A percentile compares a stretch with the other conserved stretches of the same genome.
These are phyloP conservation scores for Chloroceryle aenea DNA, from an alignment of 2,113 vertebrate genomes.

Conservation along the genomic window DNA sequence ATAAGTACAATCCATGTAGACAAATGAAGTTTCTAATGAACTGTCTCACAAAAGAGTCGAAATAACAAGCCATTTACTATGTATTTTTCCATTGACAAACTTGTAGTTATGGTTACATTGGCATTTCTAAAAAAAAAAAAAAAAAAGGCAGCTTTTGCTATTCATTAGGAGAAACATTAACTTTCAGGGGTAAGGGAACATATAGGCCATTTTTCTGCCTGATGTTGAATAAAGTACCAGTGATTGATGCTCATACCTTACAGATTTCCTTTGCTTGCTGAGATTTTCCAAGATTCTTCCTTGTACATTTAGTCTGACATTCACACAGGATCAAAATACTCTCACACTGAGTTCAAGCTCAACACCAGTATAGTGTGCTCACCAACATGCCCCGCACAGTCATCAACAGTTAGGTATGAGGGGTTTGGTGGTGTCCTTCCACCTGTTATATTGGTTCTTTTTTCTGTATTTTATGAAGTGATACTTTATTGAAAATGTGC, in stretches of 20 bases:
- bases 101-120: neutral
- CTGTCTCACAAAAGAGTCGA: constrained; percentile 38
- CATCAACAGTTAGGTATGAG: rapidly evolving
- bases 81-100: constrained; percentile 5
- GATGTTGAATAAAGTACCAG: neutral
- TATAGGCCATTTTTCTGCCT: neutral
- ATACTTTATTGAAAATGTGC: neutral
- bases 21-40: constrained; percentile 67
- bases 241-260: neutral
- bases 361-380: neutral
- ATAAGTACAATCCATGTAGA: constrained; percentile 63
- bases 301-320: neutral
- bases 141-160: neutral
- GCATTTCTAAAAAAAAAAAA: neutral
- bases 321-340: neutral
- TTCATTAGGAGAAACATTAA: neutral
- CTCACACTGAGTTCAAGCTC: neutral
- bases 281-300: neutral
- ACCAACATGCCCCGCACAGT: neutral
- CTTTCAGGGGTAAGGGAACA: neutral
- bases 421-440: neutral
- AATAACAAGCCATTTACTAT: constrained; percentile 51
- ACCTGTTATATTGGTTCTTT: neutral
- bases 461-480: neutral
- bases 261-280: neutral